Percentiles rank a stretch among this genome's conserved stretches.
Conservation (phyloP, 2,113 vertebrate species). For the Todiramphus saurophagus region DNA sequence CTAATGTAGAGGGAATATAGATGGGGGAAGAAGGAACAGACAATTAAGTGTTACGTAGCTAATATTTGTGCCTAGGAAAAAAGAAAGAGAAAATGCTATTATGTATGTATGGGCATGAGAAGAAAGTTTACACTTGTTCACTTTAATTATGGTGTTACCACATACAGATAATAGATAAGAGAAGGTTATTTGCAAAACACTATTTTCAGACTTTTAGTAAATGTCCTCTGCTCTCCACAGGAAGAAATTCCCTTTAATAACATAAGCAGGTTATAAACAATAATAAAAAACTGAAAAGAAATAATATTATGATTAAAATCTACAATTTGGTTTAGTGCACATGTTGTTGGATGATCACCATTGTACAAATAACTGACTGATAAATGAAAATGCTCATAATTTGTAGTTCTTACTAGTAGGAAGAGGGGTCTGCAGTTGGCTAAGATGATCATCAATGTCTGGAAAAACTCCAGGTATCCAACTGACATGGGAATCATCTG, state of each 20-base stretch:
- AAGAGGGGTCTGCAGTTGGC: background rate
- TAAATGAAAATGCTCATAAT: background rate
- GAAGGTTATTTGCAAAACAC: background rate
- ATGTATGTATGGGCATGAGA: accelerated
- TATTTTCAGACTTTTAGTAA: background rate
- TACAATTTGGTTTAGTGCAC: background rate
- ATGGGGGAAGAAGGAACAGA: background rate
- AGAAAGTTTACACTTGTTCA: background rate
- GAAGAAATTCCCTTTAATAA: background rate
- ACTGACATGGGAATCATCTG: background rate
- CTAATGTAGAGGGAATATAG: background rate
- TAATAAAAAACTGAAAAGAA: background rate
- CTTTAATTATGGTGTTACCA: background rate
- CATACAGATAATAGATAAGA: background rate
- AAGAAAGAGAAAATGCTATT: background rate
- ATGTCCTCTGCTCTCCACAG: background rate
- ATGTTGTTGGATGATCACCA: accelerated
- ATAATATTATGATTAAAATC: background rate
- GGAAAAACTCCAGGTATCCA: background rate
- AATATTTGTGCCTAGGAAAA: background rate
- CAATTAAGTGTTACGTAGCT: background rate
- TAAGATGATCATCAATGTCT: background rate
- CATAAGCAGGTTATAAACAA: background rate
- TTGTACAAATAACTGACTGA: background rate
- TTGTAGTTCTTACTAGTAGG: conserved; percentile 35